phyloP scores from a whole-genome alignment of 92 coral and sea anemone species.

The Parazoanthus darwini region DNA sequence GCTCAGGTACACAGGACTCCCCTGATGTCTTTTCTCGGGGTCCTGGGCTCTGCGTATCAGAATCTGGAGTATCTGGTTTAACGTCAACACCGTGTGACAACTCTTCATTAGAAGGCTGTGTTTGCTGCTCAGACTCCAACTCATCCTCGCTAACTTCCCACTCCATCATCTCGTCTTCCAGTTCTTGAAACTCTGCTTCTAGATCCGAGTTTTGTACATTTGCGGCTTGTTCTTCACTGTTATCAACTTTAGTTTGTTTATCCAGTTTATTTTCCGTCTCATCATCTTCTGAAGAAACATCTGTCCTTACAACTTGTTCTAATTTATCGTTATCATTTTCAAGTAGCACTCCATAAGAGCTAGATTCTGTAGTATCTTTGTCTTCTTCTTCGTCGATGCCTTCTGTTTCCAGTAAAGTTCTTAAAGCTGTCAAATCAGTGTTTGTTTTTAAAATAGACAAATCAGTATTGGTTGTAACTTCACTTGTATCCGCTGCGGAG shows the following conservation, averaged over 20 bases:
- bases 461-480: neutral
- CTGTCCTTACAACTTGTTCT: neutral
- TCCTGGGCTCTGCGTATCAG: neutral
- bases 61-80: constrained; percentile 8
- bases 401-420: constrained; percentile 29
- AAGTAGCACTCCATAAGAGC: neutral
- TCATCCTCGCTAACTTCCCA: constrained; percentile 74
- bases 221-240: neutral
- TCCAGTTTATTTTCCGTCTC: neutral
- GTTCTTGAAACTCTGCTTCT: constrained; percentile 76
- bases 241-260: neutral
- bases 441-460: neutral
- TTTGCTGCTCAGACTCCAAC: neutral
- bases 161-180: constrained; percentile 85
- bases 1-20: neutral
- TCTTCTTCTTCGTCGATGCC: neutral
- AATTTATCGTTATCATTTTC: neutral
- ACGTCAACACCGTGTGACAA: neutral
- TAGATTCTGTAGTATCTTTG: neutral
- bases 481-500: neutral
- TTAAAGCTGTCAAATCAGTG: neutral
- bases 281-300: neutral
- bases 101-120: neutral
- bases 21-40: neutral
- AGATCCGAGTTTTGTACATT: constrained; percentile 36